Percentiles rank a stretch among this genome's conserved stretches.
These are phyloP conservation scores for Cheilosia impressa DNA, from an alignment of 2,888 invertebrate species.

Conservation along the genomic window DNA sequence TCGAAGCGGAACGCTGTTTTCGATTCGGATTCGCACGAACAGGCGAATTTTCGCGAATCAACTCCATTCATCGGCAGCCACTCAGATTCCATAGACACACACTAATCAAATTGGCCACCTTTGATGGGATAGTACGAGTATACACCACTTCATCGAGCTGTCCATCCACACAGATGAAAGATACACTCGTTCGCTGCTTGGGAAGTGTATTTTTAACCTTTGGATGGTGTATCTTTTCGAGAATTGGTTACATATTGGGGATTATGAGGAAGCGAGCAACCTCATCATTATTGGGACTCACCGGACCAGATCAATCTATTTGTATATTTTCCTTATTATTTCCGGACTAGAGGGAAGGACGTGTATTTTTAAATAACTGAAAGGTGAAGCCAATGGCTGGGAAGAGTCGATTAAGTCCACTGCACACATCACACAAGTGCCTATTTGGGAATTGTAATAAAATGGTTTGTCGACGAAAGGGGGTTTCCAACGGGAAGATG, in stretches of 20 bases:
- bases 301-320: constrained; percentile 6
- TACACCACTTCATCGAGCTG: constrained; percentile 15
- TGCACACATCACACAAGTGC: not conserved
- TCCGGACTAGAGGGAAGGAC: constrained; percentile 2
- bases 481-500: too few relatives aligned
- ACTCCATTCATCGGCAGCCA: constrained; percentile 27
- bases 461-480: not conserved
- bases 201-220: constrained; percentile 48
- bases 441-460: not conserved
- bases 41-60: constrained; percentile 39
- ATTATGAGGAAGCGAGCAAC: constrained; percentile 43
- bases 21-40: constrained; percentile 48
- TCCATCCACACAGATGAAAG: constrained; percentile 10
- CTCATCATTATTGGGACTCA: constrained; percentile 47
- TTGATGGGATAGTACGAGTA: constrained; percentile 11
- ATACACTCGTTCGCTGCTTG: constrained; percentile 3
- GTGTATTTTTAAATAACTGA: not conserved
- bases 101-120: constrained; percentile 26
- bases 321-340: constrained; percentile 17
- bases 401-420: not conserved
- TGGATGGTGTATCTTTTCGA: not conserved
- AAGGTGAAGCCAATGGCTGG: constrained; percentile 1
- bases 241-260: constrained; percentile 27
- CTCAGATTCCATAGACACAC: not conserved
- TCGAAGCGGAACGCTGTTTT: constrained; percentile 14